Evolutionary conservation across 2,797 vertebrate species (phyloP).

Genomic region (Antrozous pallidus): DNA sequence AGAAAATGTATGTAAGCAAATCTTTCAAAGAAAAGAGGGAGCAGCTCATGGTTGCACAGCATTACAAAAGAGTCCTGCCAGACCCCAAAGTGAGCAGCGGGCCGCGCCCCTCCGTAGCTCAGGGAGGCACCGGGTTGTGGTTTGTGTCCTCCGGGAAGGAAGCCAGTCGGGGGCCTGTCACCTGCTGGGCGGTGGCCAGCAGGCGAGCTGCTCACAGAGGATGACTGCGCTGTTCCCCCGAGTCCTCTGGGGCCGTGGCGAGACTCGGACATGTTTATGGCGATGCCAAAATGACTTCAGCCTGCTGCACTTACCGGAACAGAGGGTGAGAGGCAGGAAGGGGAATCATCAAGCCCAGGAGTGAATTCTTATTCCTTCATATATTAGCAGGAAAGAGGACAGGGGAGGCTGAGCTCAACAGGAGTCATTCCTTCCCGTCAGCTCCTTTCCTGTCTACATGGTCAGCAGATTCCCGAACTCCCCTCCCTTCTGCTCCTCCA

Average conservation of each 20-base stretch:
- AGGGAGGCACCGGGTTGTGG: not conserved
- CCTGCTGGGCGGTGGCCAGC: not conserved
- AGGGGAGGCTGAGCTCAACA: not conserved
- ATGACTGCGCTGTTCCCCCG: fast-evolving
- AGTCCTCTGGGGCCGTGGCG: fast-evolving
- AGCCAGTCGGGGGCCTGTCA: not conserved
- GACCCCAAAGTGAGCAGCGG: conserved; percentile 65
- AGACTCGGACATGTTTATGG: fast-evolving
- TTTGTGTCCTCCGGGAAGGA: not conserved
- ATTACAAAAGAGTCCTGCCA: too few species aligned
- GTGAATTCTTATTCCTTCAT: not conserved
- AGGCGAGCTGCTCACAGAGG: not conserved
- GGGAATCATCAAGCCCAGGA: not conserved
- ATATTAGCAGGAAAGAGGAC: not conserved
- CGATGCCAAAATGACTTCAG: not conserved
- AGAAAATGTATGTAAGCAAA: conserved; percentile 62
- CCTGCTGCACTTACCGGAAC: not conserved
- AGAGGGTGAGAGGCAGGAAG: not conserved
- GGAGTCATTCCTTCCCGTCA: not conserved
- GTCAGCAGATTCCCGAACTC: not conserved
- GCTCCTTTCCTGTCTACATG: not conserved
- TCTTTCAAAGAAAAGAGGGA: conserved; percentile 66
- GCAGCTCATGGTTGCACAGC: too few species aligned
- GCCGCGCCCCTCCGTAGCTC: not conserved
- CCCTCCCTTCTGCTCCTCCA: not conserved